A percentile compares a stretch with the other conserved stretches of the same genome.
phyloP scores from a whole-genome alignment of 2,113 vertebrate species.

The Sebastes schlegelii region DNA sequence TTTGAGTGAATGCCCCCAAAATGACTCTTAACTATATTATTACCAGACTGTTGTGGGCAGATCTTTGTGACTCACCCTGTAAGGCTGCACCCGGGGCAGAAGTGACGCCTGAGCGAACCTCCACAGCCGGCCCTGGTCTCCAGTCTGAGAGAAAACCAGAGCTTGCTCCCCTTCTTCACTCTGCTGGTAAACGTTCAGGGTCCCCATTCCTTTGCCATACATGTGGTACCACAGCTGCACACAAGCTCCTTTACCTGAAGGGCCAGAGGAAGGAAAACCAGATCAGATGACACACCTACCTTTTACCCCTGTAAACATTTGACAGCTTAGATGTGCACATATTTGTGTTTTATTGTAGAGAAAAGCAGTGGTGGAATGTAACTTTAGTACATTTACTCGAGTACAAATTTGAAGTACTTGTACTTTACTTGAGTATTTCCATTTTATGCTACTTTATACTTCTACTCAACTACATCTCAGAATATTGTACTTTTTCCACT shows the following conservation, averaged over 20 bases:
- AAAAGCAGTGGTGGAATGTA: not conserved
- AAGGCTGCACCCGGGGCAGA: slow-evolving; percentile 55
- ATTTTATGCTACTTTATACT: not conserved
- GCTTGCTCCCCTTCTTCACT: slow-evolving; percentile 41
- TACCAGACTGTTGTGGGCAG: not conserved
- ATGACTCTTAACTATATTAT: not conserved
- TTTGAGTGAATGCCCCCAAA: not conserved
- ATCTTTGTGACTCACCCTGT: slow-evolving; percentile 72
- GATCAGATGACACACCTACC: not conserved
- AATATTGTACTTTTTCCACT: not conserved
- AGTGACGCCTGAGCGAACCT: slow-evolving; percentile 77
- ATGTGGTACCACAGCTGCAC: slow-evolving; percentile 85
- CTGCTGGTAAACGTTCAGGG: slow-evolving; percentile 79
- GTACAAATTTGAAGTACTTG: not conserved
- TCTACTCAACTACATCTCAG: not conserved
- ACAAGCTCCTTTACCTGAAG: slow-evolving; percentile 72
- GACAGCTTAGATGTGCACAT: not conserved
- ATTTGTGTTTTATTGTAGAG: not conserved
- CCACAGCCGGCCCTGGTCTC: slow-evolving; percentile 78
- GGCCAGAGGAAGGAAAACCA: slow-evolving; percentile 33
- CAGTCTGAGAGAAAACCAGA: slow-evolving; percentile 76
- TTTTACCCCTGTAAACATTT: not conserved
- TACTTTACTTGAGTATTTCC: not conserved
- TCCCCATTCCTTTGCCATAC: slow-evolving; percentile 73
- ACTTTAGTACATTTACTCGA: not conserved